phyloP scores from a whole-genome alignment of 2,888 invertebrate genomes.

The Eristalis arbustorum region DNA sequence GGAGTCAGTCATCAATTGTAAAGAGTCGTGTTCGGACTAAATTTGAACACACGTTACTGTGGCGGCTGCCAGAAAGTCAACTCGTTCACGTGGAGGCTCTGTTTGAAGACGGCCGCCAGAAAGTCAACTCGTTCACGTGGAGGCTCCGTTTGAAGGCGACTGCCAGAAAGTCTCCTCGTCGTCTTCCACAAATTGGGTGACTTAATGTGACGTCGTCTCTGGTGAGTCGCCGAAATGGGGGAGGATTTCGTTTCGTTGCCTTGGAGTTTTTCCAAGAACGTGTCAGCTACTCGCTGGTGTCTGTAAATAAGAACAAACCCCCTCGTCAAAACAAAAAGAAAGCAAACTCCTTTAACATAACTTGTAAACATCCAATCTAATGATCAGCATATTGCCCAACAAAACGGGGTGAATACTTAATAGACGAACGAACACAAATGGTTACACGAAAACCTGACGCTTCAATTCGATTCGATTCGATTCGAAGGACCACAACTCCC shows the following conservation, averaged over 20 bases:
- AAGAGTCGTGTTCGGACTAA: not conserved
- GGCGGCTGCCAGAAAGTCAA: not conserved
- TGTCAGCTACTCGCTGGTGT: too few species aligned
- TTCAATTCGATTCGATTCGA: conserved; percentile 30
- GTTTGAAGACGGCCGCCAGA: not conserved
- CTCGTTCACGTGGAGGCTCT: not conserved
- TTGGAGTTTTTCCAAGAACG: too few species aligned
- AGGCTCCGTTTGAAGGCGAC: not conserved
- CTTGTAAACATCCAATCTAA: conserved; percentile 69
- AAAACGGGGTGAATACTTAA: conserved; percentile 68
- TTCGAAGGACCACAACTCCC: conserved; percentile 23
- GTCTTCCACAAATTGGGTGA: too few species aligned
- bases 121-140: not conserved
- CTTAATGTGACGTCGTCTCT: too few species aligned
- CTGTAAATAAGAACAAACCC: not conserved
- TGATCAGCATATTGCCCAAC: conserved; percentile 67
- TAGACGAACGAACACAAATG: conserved; percentile 61
- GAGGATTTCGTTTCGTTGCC: too few species aligned
- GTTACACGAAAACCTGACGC: conserved; percentile 42
- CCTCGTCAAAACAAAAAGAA: not conserved
- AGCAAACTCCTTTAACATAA: conserved; percentile 11
- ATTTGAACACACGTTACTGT: not conserved
- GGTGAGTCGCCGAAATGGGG: too few species aligned
- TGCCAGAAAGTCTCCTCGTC: not conserved
- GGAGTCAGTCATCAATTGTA: not conserved